Evolutionary conservation across 37 sponge, comb jelly and placozoan genomes (phyloP), one percentile per base, ranked within the genome.

Genomic region (Diacarnus erythraeanus): DNA sequence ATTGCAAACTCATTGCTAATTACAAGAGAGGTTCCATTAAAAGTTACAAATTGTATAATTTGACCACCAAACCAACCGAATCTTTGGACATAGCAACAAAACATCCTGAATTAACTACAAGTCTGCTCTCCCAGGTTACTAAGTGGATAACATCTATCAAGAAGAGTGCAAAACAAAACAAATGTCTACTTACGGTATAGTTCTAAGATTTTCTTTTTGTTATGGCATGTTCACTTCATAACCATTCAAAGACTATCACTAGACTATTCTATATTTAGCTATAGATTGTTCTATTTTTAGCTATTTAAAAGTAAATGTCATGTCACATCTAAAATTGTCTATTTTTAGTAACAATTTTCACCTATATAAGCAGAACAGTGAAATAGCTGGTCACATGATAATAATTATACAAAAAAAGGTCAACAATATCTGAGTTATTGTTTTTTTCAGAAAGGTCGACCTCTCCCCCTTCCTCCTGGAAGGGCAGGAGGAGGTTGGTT

Each of bases 1-100:
- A 84, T 60, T 83, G 44, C 31, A 89, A 89, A 47, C 64, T 74
- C 29, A 21, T 76, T 56, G 76, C 70, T 27, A 56, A 36, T 34
- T 84, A 41, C 60, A 75, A 63, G 69, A 71, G 41, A 21, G 81
- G 77, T 0, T 36, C 36, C 23, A 18, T 71, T 3, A 0, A 3
- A 4, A 30, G 63, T 38, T 8, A 15, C 25, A 17, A 38, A 17
- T 68, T 86, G 57, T 86, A 70, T 59, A 38, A 86, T 64, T 20
- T 81, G 12, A 38, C 30, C 1, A 8, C 3, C 1, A 40, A 80
- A 37, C 41, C 43, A 5, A 1, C 25, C 36, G 80, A 80, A 70
- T 18, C 31, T 20, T 3, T 12, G 1, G 80, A 80, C 29, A 3
- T 80, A 12, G 71, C 79, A 17, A 54, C 2, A 2, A 22, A 69